Conservation (phyloP, 2,797 vertebrate species). For the Oceanodroma leucorhoa region DNA sequence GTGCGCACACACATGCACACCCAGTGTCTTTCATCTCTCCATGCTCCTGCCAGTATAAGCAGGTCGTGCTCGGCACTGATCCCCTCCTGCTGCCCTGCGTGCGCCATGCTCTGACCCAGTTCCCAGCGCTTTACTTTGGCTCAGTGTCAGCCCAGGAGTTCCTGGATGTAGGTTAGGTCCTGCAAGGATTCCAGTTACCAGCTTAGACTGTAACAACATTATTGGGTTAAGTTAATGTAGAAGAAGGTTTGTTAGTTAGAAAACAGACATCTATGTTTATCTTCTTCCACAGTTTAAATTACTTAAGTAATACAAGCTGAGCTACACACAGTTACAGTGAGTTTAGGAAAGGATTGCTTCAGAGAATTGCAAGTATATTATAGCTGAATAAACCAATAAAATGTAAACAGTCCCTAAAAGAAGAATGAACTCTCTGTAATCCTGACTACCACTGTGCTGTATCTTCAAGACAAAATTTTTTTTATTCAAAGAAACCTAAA, state of each 20-base stretch:
- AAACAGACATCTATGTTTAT: neutral
- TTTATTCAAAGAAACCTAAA: neutral
- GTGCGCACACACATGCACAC: neutral
- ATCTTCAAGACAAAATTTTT: neutral
- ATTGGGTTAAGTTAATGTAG: neutral
- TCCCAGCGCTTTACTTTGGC: neutral
- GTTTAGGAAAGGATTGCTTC: neutral
- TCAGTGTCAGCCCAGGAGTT: neutral
- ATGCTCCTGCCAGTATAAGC: neutral
- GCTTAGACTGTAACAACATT: neutral
- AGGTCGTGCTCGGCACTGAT: neutral
- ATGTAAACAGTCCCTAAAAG: neutral
- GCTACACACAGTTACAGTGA: neutral
- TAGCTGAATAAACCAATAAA: neutral
- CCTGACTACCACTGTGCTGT: neutral
- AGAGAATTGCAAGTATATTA: neutral
- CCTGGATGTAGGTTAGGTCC: neutral
- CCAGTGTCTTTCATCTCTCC: neutral
- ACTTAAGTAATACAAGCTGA: neutral
- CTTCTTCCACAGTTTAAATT: neutral
- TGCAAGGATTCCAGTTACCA: neutral
- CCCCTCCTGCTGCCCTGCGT: neutral
- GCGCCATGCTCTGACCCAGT: neutral
- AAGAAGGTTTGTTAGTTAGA: neutral
- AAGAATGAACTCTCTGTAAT: neutral